Conservation (phyloP, 2,888 invertebrate genomes). For the Beris morrisii region DNA sequence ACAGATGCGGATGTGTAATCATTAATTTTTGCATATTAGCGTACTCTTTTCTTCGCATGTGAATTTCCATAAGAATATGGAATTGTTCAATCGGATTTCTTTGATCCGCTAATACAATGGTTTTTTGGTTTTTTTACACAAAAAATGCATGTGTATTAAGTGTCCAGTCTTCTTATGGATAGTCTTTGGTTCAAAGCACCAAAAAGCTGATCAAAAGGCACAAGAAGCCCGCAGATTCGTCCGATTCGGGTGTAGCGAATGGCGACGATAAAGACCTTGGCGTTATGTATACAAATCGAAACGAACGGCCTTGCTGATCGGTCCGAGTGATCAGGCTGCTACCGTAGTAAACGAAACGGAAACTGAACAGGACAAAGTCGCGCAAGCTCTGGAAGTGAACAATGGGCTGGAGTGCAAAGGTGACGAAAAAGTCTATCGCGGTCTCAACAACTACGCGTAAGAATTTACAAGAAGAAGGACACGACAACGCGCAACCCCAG, state of each 20-base stretch:
- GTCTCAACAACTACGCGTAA: conserved; percentile 91
- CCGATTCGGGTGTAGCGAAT: conserved; percentile 46
- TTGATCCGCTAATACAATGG: no score
- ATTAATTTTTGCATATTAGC: no score
- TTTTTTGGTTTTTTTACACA: no score
- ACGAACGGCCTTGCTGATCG: conserved; percentile 63
- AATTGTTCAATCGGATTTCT: no score
- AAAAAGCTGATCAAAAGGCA: conserved; percentile 52
- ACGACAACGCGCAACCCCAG: conserved; percentile 96
- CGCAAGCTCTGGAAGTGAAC: conserved; percentile 89
- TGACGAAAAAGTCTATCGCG: conserved; percentile 92
- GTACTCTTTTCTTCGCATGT: no score
- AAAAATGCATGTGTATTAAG: no score
- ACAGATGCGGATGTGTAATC: no score
- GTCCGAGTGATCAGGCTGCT: conserved; percentile 85
- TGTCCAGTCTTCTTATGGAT: no score
- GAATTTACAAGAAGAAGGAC: conserved; percentile 93
- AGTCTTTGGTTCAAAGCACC: conserved; percentile 64
- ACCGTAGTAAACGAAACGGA: conserved; percentile 90
- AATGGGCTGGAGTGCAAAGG: conserved; percentile 82
- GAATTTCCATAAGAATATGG: no score
- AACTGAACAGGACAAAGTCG: conserved; percentile 87
- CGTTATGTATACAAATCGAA: conserved; percentile 70
- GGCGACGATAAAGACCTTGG: conserved; percentile 58
- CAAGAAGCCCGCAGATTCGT: conserved; percentile 43